Evolutionary conservation across 2,797 vertebrate genomes (phyloP).

Genomic region (Sylvilagus floridanus): DNA sequence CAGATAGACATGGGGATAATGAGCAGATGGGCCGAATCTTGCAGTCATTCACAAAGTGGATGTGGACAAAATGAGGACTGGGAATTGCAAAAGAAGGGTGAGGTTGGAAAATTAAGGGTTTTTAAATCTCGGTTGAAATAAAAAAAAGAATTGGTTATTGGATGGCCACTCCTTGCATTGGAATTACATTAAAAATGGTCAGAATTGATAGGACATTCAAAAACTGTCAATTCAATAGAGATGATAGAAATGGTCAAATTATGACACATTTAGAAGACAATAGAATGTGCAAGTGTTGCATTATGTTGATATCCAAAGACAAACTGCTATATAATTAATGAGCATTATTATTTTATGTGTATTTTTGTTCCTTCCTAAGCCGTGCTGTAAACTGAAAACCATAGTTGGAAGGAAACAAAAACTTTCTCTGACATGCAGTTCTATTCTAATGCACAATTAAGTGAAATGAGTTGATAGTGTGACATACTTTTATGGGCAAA

Average conservation of each 20-base stretch:
- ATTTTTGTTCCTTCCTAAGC: constrained; percentile 40
- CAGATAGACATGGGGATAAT: not conserved
- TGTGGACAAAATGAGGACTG: not conserved
- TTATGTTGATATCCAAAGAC: not conserved
- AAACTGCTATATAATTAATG: not conserved
- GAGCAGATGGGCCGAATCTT: not conserved
- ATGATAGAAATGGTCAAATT: constrained; percentile 11
- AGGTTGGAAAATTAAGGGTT: not conserved
- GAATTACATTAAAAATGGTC: not conserved
- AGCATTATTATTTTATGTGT: not conserved
- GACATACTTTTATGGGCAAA: not conserved
- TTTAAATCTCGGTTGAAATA: not conserved
- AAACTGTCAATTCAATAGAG: not conserved
- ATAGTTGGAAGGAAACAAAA: not conserved
- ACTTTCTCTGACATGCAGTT: constrained; percentile 21
- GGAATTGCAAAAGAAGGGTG: not conserved
- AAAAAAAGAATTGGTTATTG: not conserved
- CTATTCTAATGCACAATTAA: constrained; percentile 12
- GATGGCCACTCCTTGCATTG: not conserved
- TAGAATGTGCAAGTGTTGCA: not conserved
- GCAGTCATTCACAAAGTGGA: not conserved
- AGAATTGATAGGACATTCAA: not conserved
- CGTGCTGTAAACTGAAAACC: not conserved
- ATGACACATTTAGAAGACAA: constrained; percentile 19
- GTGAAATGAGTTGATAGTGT: not conserved